phyloP scores from a whole-genome alignment of 2,888 invertebrate species.

The Apamea crenata region DNA sequence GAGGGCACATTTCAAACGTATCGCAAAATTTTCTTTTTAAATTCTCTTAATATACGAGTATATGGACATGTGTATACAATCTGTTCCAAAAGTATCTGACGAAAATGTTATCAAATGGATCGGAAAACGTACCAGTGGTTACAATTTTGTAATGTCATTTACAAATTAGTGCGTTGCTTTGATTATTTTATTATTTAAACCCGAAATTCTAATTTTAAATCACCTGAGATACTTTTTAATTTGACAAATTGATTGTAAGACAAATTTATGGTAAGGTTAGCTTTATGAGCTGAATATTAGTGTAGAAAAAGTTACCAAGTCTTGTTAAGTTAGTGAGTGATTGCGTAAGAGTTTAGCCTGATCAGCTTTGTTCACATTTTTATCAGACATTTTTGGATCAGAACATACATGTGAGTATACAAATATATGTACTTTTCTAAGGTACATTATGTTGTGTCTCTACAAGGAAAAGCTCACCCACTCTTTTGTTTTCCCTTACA shows the following conservation, averaged over 20 bases:
- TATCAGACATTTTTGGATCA: neutral
- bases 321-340: neutral
- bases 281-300: no score
- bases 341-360: neutral
- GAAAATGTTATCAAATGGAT: neutral
- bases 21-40: conserved; percentile 61
- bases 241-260: neutral
- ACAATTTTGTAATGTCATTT: neutral
- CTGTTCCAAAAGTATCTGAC: neutral
- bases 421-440: neutral
- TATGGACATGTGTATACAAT: neutral
- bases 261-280: no score
- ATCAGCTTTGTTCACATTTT: neutral
- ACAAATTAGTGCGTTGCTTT: neutral
- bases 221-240: neutral
- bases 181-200: neutral
- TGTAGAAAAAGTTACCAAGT: neutral
- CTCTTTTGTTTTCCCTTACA: conserved; percentile 30
- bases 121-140: no score
- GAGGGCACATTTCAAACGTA: conserved; percentile 64
- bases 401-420: neutral
- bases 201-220: neutral
- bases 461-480: conserved; percentile 34
- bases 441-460: conserved; percentile 11
- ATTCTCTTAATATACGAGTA: conserved; percentile 47